phyloP scores from a whole-genome alignment of 1,140 invertebrate genomes.

The Drosophila fuyamai region DNA sequence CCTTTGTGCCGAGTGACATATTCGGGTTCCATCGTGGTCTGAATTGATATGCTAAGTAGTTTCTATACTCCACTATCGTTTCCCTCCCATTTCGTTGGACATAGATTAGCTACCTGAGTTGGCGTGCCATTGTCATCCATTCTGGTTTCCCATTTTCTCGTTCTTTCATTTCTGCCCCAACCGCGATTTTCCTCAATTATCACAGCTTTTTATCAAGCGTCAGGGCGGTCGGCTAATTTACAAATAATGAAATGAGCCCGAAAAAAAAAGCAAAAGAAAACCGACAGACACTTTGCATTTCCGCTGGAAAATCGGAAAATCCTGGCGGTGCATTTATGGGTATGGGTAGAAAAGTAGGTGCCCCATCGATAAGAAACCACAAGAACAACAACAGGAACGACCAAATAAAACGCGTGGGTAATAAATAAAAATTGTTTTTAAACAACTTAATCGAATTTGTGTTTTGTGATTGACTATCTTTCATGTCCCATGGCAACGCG shows the following conservation, averaged over 20 bases:
- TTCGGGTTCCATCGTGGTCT: constrained; percentile 48
- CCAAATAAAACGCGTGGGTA: constrained; percentile 63
- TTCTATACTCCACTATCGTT: constrained; percentile 23
- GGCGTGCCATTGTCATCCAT: constrained; percentile 46
- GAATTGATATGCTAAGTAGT: constrained; percentile 81
- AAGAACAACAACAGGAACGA: constrained; percentile 24
- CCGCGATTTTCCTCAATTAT: constrained; percentile 55
- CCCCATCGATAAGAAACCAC: constrained; percentile 42
- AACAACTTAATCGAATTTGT: constrained; percentile 83
- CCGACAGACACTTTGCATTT: constrained; percentile 50
- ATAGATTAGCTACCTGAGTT: constrained; percentile 73
- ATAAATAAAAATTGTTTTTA: constrained; percentile 83
- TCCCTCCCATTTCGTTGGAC: constrained; percentile 2
- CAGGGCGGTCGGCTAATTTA: constrained; percentile 63
- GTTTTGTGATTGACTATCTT: constrained; percentile 73
- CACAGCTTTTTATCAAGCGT: constrained; percentile 75
- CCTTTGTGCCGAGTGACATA: constrained; percentile 60
- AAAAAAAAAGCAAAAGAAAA: neutral
- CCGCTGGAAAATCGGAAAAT: constrained; percentile 36
- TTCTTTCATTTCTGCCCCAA: constrained; percentile 1
- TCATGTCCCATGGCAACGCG: neutral
- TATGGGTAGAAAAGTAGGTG: neutral
- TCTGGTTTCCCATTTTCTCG: constrained; percentile 22
- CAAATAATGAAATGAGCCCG: constrained; percentile 44
- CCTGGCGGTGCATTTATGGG: constrained; percentile 31